A percentile compares a stretch with the other conserved stretches of the same genome.
Evolutionary conservation across 1,140 invertebrate genomes (phyloP).

Genomic region (Lepidurus arcticus): DNA sequence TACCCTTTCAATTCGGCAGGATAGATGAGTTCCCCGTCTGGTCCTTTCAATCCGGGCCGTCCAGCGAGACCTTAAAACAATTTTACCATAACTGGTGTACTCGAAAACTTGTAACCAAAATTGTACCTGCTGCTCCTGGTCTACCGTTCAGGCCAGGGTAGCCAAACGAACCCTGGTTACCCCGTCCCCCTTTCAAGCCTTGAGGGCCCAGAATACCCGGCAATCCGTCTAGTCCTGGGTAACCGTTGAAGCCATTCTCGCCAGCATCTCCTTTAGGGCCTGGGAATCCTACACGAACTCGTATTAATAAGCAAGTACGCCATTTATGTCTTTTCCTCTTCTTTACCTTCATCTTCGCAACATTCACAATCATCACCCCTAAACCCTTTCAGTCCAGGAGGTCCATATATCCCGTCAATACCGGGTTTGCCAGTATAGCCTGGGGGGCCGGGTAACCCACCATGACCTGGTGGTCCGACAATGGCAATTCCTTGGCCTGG

Average conservation of each 20-base stretch:
- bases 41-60: conserved; percentile 20
- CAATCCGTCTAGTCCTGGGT: too few relatives aligned
- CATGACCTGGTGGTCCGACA: conserved; percentile 31
- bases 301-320: too few relatives aligned
- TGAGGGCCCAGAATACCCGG: too few relatives aligned
- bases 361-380: conserved; percentile 11
- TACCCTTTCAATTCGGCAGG: conserved; percentile 13
- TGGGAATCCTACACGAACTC: too few relatives aligned
- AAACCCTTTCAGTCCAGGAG: conserved; percentile 25
- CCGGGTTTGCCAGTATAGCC: conserved; percentile 35
- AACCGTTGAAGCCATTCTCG: too few relatives aligned
- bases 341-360: conserved; percentile 21
- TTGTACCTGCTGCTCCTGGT: too few relatives aligned
- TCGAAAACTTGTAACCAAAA: too few relatives aligned
- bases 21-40: conserved; percentile 27
- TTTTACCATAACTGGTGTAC: background rate
- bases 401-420: conserved; percentile 29
- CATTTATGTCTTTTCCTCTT: too few relatives aligned
- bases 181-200: conserved; percentile 27
- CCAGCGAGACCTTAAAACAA: conserved; percentile 30
- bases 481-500: conserved; percentile 46
- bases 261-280: too few relatives aligned
- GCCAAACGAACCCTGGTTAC: conserved; percentile 31
- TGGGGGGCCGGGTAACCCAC: conserved; percentile 32
- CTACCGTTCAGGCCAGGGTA: conserved; percentile 28